Conservation (phyloP, 2,888 invertebrate species). For the Emmelina monodactyla region DNA sequence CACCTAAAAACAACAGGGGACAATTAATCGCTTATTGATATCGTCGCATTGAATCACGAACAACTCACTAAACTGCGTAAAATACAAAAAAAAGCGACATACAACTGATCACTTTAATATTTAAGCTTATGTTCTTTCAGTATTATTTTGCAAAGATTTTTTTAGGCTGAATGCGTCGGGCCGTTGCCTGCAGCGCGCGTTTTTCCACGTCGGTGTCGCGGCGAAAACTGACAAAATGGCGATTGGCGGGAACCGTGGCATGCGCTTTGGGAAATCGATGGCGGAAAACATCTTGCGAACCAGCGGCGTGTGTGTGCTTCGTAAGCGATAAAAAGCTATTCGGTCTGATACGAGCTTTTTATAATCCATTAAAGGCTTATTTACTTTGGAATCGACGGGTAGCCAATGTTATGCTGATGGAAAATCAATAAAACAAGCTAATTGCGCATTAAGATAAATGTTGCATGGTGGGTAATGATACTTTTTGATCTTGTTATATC, state of each 20-base stretch:
- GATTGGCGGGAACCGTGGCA: slow-evolving; percentile 43
- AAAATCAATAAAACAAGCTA: too few species aligned
- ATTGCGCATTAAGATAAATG: too few species aligned
- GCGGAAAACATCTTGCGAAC: slow-evolving; percentile 20
- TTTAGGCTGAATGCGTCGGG: slow-evolving; percentile 15
- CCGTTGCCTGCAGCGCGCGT: slow-evolving; percentile 15
- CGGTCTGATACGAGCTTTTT: too few species aligned
- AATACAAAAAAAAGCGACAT: neutral
- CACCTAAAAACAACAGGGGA: slow-evolving; percentile 21
- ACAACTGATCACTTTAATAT: neutral
- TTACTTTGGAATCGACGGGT: too few species aligned
- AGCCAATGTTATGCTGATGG: too few species aligned
- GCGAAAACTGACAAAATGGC: slow-evolving; percentile 27
- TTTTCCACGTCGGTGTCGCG: slow-evolving; percentile 19
- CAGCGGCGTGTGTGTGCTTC: too few species aligned
- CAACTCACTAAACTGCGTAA: neutral
- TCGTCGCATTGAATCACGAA: neutral
- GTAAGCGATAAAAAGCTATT: too few species aligned
- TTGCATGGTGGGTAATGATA: too few species aligned
- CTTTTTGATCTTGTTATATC: too few species aligned
- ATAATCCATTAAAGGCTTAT: too few species aligned
- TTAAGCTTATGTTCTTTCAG: slow-evolving; percentile 8
- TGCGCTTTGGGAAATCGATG: slow-evolving; percentile 62
- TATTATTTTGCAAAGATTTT: slow-evolving; percentile 16
- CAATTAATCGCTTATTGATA: neutral